Evolutionary conservation across 2,113 vertebrate species (phyloP), one percentile per base, ranked within the genome.

Genomic region (Scopus umbretta): DNA sequence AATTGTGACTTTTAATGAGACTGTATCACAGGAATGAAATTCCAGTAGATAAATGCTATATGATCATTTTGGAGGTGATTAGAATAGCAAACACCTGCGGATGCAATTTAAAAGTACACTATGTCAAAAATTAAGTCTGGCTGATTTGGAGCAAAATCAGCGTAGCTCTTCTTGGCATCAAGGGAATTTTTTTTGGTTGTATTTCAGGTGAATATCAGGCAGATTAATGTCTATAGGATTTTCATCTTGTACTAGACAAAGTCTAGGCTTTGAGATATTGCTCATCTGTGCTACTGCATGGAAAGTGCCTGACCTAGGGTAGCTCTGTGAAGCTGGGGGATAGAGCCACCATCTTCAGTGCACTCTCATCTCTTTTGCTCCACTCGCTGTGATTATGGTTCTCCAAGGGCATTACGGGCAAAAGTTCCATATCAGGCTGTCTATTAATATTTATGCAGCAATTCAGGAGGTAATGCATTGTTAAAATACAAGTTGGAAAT

Each of bases 381-480:
- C 80, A 5, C 76, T 89, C 5, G 1, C 88, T 0, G 7, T 59
- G 78, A 62, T 87, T 76, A 32, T 63, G 74, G 87, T 36, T 85
- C 86, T 97, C 86, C 94, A 96, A 97, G 97, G 95, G 95, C 89
- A 73, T 80, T 63, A 91, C 49, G 70, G 95, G 92, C 91, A 82
- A 73, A 92, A 94, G 86, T 95, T 91, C 81, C 86, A 10, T 70
- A 55, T 86, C 95, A 91, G 73, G 72, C 80, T 96, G 86, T 47
- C 95, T 95, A 96, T 96, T 97, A 96, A 97, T 97, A 97, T 97
- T 96, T 96, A 95, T 95, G 94, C 74, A 85, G 97, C 95, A 90
- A 83, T 94, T 96, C 71, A 80, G 84, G 86, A 95, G 73, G 91
- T 85, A 87, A 95, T 95, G 80, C 91, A 80, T 96, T 95, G 95